phyloP scores from a whole-genome alignment of 2,888 invertebrate genomes.

The Microplitis deprimator region DNA sequence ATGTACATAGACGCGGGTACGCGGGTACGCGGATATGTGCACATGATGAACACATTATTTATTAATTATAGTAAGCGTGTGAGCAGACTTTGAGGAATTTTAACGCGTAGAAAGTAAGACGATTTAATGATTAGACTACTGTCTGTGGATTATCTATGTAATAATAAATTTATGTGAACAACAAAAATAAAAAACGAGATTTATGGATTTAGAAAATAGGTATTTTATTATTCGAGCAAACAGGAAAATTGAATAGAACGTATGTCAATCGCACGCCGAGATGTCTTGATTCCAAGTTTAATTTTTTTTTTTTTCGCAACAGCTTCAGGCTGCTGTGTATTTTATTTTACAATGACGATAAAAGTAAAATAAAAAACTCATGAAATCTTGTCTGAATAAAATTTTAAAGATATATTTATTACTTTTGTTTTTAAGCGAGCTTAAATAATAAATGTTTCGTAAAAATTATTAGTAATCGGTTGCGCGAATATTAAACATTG shows the following conservation, averaged over 20 bases:
- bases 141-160: neutral
- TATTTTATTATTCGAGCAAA: neutral
- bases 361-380: neutral
- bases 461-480: neutral
- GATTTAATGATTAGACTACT: conserved; percentile 6
- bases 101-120: conserved; percentile 9
- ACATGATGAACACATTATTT: conserved; percentile 19
- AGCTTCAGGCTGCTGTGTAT: neutral
- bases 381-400: neutral
- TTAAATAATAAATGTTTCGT: neutral
- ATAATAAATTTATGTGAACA: neutral
- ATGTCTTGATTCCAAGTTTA: neutral
- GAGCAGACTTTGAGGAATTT: conserved; percentile 14
- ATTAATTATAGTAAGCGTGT: conserved; percentile 25
- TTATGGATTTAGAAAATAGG: neutral
- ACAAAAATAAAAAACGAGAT: neutral
- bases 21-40: too few species aligned
- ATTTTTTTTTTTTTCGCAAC: neutral
- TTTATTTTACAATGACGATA: neutral
- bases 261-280: neutral
- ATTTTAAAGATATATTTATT: conserved; percentile 1
- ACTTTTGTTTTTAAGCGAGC: neutral
- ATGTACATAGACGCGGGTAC: too few species aligned
- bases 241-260: neutral
- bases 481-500: neutral